Base-by-base conservation (phyloP, 2,113 vertebrate species). In the Hippopotamus amphibius region DNA sequence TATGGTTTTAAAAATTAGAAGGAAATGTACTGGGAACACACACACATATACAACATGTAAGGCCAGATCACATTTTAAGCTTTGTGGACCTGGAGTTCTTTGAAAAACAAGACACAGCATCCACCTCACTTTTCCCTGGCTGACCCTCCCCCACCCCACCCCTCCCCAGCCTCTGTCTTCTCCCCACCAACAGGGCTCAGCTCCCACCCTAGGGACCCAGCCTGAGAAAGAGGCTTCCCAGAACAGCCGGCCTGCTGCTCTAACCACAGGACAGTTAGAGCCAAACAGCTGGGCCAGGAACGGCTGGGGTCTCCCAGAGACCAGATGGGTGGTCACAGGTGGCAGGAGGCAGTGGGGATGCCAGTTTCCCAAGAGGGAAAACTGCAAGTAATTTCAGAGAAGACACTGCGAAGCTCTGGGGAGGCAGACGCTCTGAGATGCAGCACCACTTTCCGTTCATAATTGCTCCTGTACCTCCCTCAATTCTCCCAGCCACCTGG, bases 1-100 rank as follows among this genome's bases (percentile, higher is more conserved):
- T 97, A 98, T 98, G 96, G 97, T 85, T 97, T 97, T 97, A 97
- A 97, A 98, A 98, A 97, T 97, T 97, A 98, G 97, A 96, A 98
- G 96, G 93, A 95, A 97, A 96, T 96, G 89, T 97, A 97, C 98
- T 74, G 89, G 96, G 95, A 97, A 98, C 48, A 96, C 86, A 97
- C 74, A 96, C 90, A 96, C 90, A 88, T 16, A 95, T 57, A 87
- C 80, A 97, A 30, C 85, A 95, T 85, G 92, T 80, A 95, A 96
- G 95, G 87, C 90, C 37, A 96, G 92, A 92, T 92, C 95, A 95
- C 96, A 97, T 65, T 92, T 97, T 96, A 43, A 93, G 92, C 65
- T 97, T 94, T 82, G 65, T 94, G 87, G 95, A 97, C 83, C 74
- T 61, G 74, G 53, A 95, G 17, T 53, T 95, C 94, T 89, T 96